Conservation (phyloP, 37 sponge, comb jelly and placozoan species). For the Theonella swinhoei region DNA sequence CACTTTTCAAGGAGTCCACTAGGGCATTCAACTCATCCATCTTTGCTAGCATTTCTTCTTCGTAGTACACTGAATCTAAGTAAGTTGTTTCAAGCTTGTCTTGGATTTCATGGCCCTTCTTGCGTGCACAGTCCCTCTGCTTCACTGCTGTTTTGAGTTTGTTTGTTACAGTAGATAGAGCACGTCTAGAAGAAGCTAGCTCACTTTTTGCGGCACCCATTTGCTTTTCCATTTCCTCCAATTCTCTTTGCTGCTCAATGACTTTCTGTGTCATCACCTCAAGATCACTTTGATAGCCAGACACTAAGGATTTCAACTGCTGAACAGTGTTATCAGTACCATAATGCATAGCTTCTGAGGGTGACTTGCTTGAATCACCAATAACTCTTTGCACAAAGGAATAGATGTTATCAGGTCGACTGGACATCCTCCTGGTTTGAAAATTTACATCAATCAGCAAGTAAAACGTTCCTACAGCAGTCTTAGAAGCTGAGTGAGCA, state of each 20-base stretch:
- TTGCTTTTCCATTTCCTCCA: constrained; percentile 13
- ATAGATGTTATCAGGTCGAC: too few species aligned
- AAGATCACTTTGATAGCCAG: constrained; percentile 14
- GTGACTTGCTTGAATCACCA: constrained; percentile 9
- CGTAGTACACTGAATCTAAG: too few species aligned
- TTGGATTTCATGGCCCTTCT: constrained; percentile 9
- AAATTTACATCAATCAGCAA: constrained; percentile 27
- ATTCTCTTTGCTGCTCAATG: background rate
- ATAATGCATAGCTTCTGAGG: constrained; percentile 16
- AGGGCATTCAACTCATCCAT: constrained; percentile 13
- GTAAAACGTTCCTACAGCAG: constrained; percentile 35
- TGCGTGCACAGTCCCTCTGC: constrained; percentile 18
- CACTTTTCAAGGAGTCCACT: background rate
- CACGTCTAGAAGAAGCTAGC: constrained; percentile 16
- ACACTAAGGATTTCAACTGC: background rate
- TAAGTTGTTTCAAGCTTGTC: too few species aligned
- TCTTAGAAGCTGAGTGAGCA: constrained; percentile 12
- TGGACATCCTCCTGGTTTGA: constrained; percentile 6
- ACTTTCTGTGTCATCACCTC: constrained; percentile 10
- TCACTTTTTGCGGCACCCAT: constrained; percentile 6
- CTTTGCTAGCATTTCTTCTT: constrained; percentile 18
- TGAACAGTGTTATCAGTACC: constrained; percentile 13
- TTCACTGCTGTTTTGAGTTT: constrained; percentile 8
- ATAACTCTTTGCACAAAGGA: constrained; percentile 21
- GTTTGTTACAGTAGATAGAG: constrained; percentile 14